phyloP scores from a whole-genome alignment of 1,140 invertebrate species.

The Halesus radiatus region DNA sequence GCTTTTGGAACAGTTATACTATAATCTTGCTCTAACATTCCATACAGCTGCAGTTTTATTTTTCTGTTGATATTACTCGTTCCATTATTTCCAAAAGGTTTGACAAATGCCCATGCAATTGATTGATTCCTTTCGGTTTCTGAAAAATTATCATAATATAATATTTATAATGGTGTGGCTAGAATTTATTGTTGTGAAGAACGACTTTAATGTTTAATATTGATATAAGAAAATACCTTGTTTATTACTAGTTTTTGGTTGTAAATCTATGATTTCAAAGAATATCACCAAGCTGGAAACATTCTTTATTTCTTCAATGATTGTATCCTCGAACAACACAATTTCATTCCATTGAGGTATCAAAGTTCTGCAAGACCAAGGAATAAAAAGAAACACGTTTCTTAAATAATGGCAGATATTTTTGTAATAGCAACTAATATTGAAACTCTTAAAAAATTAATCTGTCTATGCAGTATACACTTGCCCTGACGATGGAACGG shows the following conservation, averaged over 20 bases:
- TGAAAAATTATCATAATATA: conserved; percentile 40
- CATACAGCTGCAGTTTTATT: conserved; percentile 60
- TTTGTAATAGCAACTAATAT: too few species aligned
- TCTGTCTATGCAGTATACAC: too few species aligned
- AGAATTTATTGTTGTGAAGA: too few species aligned
- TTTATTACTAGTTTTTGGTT: neutral
- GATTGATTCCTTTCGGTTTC: conserved; percentile 56
- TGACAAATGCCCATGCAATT: conserved; percentile 61
- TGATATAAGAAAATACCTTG: neutral
- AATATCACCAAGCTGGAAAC: conserved; percentile 58
- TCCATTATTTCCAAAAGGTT: conserved; percentile 54
- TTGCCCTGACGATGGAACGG: too few species aligned
- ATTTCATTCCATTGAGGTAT: conserved; percentile 61
- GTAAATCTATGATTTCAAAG: conserved; percentile 60
- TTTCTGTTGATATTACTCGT: conserved; percentile 58
- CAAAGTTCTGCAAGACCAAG: conserved; percentile 55
- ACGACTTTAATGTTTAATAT: too few species aligned
- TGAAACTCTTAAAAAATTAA: too few species aligned
- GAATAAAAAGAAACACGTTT: too few species aligned
- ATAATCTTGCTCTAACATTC: conserved; percentile 46
- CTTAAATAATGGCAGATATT: too few species aligned
- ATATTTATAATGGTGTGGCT: too few species aligned
- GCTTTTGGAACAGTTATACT: conserved; percentile 45
- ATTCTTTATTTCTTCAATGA: conserved; percentile 55
- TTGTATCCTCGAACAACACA: conserved; percentile 60